Percentiles rank a stretch among this genome's conserved stretches.
Conservation (phyloP, 2,113 vertebrate genomes). For the Equus quagga region DNA sequence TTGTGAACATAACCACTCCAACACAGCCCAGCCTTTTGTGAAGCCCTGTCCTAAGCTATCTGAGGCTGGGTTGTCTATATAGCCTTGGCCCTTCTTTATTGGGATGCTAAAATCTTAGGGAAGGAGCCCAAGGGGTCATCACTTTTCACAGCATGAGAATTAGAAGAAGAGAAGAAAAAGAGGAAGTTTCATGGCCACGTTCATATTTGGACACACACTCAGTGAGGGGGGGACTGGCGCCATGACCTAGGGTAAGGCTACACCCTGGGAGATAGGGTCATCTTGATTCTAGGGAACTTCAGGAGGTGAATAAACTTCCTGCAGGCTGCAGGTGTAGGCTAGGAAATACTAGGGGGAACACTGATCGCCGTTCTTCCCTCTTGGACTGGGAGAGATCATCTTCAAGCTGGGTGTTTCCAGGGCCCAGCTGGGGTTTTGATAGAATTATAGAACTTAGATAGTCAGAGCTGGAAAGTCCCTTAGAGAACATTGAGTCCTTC, state of each 20-base stretch:
- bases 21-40: not conserved
- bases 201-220: not conserved
- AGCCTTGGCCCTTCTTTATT: not conserved
- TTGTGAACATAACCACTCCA: not conserved
- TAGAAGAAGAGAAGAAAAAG: not conserved
- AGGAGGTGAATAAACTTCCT: not conserved
- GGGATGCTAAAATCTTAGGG: not conserved
- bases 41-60: not conserved
- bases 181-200: not conserved
- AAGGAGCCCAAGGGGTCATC: not conserved
- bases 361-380: not conserved
- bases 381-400: not conserved
- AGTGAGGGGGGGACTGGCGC: not conserved
- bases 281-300: not conserved
- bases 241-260: not conserved
- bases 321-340: not conserved
- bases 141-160: slow-evolving; percentile 44
- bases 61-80: not conserved
- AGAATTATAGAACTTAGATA: slow-evolving; percentile 51
- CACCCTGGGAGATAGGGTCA: not conserved
- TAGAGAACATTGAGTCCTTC: not conserved
- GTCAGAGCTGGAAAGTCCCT: slow-evolving; percentile 70
- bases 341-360: not conserved
- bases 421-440: slow-evolving; percentile 2
- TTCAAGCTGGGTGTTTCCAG: slow-evolving; percentile 40